Percentiles rank a stretch among this genome's conserved stretches.
Conservation (phyloP, 2,797 vertebrate species). For the Chelmon rostratus region DNA sequence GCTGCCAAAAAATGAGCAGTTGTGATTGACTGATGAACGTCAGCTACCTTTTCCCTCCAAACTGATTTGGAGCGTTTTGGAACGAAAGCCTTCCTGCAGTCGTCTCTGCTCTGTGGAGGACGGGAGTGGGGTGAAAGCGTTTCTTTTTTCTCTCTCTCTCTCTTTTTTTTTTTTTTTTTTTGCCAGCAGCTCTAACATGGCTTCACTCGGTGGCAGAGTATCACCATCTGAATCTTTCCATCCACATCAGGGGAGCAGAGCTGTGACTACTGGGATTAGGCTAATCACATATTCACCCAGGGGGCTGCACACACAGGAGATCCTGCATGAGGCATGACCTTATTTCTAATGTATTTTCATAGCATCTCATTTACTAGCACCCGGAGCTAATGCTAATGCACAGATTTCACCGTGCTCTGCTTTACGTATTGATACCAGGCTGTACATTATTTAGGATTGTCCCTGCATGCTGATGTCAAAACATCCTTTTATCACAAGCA, state of each 20-base stretch:
- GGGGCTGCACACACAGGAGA: conserved; percentile 62
- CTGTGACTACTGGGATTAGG: conserved; percentile 78
- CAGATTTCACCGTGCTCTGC: conserved; percentile 34
- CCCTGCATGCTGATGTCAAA: conserved; percentile 15
- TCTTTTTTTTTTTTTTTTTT: conserved; percentile 9
- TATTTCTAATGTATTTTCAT: conserved; percentile 68
- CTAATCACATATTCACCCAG: conserved; percentile 75
- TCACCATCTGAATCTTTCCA: conserved; percentile 72
- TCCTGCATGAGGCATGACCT: conserved; percentile 68
- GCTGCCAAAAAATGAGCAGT: neutral
- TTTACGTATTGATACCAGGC: conserved; percentile 29
- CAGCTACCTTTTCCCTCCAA: conserved; percentile 23
- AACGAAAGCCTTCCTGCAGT: conserved; percentile 42
- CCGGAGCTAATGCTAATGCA: conserved; percentile 58
- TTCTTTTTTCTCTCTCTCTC: conserved; percentile 14
- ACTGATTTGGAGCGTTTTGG: conserved; percentile 54
- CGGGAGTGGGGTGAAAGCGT: conserved; percentile 8
- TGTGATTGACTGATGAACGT: conserved; percentile 21
- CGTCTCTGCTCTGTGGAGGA: conserved; percentile 43
- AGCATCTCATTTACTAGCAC: conserved; percentile 58
- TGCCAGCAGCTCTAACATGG: conserved; percentile 51
- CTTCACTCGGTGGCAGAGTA: conserved; percentile 53
- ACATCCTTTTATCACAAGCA: neutral
- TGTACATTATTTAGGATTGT: conserved; percentile 29
- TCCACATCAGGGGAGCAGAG: conserved; percentile 75